Percentiles rank a stretch among this genome's conserved stretches.
Conservation (phyloP, 2,888 invertebrate genomes). For the Marronus borbonicus region DNA sequence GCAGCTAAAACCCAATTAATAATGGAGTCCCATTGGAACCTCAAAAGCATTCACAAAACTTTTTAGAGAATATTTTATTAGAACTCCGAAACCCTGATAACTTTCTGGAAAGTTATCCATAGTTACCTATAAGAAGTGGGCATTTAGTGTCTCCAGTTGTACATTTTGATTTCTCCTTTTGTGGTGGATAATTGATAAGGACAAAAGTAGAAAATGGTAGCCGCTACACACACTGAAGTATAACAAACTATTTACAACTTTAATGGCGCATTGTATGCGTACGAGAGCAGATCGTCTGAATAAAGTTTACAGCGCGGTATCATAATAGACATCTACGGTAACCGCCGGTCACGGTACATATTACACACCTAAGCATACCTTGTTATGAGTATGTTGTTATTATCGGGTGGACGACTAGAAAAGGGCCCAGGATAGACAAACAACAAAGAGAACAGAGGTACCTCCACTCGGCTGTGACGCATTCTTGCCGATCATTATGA, state of each 20-base stretch:
- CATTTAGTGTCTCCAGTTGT: conserved; percentile 8
- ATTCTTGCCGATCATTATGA: conserved; percentile 48
- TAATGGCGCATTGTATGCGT: conserved; percentile 52
- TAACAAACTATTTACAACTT: conserved; percentile 51
- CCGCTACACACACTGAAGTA: conserved; percentile 42
- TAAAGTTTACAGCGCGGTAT: conserved; percentile 52
- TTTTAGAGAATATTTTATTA: no score
- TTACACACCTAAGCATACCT: conserved; percentile 50
- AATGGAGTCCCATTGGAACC: no score
- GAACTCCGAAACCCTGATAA: no score
- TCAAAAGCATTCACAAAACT: no score
- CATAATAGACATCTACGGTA: conserved; percentile 47
- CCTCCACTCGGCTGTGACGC: conserved; percentile 14
- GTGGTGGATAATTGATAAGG: conserved; percentile 38
- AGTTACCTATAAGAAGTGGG: neutral
- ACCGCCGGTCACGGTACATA: conserved; percentile 47
- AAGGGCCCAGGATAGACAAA: conserved; percentile 29
- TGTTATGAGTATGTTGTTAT: conserved; percentile 51
- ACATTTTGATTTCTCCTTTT: conserved; percentile 37
- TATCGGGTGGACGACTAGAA: conserved; percentile 21
- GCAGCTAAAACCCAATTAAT: no score
- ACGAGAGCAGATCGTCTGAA: conserved; percentile 40
- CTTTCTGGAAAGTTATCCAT: no score
- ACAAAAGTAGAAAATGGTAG: conserved; percentile 46
- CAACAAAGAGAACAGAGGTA: conserved; percentile 30